Percentiles rank a stretch among this genome's conserved stretches.
phyloP scores from a whole-genome alignment of 2,888 invertebrate species.

The Brachynemurus nebulosus region DNA sequence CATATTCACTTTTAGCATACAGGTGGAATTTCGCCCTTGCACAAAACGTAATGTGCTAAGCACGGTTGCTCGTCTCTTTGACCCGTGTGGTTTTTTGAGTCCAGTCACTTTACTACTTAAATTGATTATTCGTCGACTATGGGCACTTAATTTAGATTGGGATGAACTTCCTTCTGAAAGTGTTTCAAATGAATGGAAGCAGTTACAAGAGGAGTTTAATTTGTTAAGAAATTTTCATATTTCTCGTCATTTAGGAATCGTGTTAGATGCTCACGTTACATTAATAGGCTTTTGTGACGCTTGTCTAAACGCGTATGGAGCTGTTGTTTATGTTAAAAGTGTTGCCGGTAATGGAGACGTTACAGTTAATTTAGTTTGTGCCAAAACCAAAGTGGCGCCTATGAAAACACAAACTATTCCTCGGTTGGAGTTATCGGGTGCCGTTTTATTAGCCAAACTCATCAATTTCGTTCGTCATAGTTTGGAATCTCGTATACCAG shows the following conservation, averaged over 20 bases:
- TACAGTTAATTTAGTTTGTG: too few relatives aligned
- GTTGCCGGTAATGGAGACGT: too few relatives aligned
- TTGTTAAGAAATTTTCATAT: neutral
- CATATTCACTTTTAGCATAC: too few relatives aligned
- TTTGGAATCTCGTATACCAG: neutral
- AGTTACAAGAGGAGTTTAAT: neutral
- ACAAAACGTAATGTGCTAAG: neutral
- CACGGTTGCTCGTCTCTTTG: neutral
- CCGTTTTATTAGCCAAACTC: too few relatives aligned
- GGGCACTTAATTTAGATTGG: neutral
- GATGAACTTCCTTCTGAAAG: neutral
- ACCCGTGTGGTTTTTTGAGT: neutral
- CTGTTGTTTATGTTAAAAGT: too few relatives aligned
- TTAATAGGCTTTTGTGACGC: neutral
- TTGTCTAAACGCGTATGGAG: too few relatives aligned
- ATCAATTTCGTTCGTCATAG: neutral
- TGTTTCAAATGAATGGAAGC: neutral
- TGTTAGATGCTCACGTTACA: neutral
- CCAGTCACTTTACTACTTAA: neutral
- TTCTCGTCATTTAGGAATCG: neutral
- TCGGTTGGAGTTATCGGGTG: too few relatives aligned
- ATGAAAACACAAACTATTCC: too few relatives aligned
- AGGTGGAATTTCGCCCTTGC: too few relatives aligned
- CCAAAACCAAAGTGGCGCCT: too few relatives aligned
- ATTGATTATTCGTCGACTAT: neutral